A percentile compares a stretch with the other conserved stretches of the same genome.
Evolutionary conservation across 2,888 invertebrate species (phyloP).

Genomic region (Melinaea menophilus): DNA sequence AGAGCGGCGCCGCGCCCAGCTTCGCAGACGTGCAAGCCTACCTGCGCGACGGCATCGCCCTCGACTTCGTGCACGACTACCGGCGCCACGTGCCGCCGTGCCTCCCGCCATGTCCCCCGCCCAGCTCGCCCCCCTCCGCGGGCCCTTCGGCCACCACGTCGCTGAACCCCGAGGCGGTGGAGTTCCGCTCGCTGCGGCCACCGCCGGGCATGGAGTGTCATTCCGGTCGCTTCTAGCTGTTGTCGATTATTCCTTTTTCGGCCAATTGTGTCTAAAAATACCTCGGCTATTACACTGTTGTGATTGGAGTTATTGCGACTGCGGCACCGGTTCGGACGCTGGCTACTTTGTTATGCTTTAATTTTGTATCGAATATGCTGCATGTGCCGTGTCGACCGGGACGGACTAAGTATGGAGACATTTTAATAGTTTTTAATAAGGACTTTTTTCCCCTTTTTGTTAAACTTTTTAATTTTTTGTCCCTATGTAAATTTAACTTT

Average conservation of each 20-base stretch:
- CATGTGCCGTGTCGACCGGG: no score
- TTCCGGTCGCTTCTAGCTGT: neutral
- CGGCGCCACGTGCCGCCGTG: slow-evolving; percentile 57
- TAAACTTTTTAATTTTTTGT: no score
- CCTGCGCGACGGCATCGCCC: slow-evolving; percentile 65
- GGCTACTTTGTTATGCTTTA: no score
- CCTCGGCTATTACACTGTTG: neutral
- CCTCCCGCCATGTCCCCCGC: slow-evolving; percentile 20
- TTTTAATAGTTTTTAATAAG: no score
- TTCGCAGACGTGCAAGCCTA: slow-evolving; percentile 59
- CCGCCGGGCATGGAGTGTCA: slow-evolving; percentile 16
- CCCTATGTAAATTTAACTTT: no score
- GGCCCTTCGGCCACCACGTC: slow-evolving; percentile 25
- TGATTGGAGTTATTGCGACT: no score
- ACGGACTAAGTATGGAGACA: no score
- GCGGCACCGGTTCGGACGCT: no score
- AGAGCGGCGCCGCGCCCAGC: slow-evolving; percentile 67
- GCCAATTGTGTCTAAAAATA: neutral
- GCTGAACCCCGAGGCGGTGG: slow-evolving; percentile 18
- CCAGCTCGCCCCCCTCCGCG: neutral
- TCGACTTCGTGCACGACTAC: slow-evolving; percentile 63
- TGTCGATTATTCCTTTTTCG: no score
- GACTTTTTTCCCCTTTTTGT: no score
- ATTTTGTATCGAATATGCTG: no score
- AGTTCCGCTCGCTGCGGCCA: slow-evolving; percentile 7